phyloP scores from a whole-genome alignment of 2,888 invertebrate species.

The Antitype chi region DNA sequence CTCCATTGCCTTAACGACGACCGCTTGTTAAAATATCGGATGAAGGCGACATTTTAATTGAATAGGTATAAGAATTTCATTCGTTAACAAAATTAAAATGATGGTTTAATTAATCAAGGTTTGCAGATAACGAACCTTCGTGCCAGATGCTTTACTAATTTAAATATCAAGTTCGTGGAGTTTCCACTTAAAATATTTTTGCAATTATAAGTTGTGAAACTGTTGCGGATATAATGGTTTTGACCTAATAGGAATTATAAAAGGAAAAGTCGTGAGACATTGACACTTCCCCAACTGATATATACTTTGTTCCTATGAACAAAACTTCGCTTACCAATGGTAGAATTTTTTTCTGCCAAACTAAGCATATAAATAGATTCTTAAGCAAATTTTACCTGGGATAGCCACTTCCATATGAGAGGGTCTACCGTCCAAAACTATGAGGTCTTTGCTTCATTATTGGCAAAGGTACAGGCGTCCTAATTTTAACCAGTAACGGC shows the following conservation, averaged over 20 bases:
- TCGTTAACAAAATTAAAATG: conserved; percentile 24
- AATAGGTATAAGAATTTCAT: not conserved
- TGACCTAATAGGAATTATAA: conserved; percentile 59
- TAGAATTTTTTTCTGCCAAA: too few relatives aligned
- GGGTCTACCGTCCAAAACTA: too few relatives aligned
- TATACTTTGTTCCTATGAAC: not conserved
- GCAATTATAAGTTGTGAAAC: conserved; percentile 29
- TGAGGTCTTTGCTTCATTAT: too few relatives aligned
- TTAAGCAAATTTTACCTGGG: too few relatives aligned
- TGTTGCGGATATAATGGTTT: conserved; percentile 46
- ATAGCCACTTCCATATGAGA: too few relatives aligned
- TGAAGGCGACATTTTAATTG: conserved; percentile 21
- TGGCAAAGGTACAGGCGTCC: too few relatives aligned
- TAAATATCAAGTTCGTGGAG: conserved; percentile 32
- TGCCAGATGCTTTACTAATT: conserved; percentile 33
- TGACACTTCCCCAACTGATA: not conserved
- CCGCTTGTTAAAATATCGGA: not conserved
- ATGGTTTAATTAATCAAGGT: conserved; percentile 33
- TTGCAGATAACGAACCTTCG: conserved; percentile 28
- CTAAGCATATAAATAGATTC: too few relatives aligned
- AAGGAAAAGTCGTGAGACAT: conserved; percentile 47
- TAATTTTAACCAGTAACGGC: too few relatives aligned
- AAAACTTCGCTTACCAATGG: too few relatives aligned
- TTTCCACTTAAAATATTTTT: conserved; percentile 16
- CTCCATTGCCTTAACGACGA: not conserved